Conservation (phyloP, 2,888 invertebrate genomes). For the Sminthurides aquaticus region DNA sequence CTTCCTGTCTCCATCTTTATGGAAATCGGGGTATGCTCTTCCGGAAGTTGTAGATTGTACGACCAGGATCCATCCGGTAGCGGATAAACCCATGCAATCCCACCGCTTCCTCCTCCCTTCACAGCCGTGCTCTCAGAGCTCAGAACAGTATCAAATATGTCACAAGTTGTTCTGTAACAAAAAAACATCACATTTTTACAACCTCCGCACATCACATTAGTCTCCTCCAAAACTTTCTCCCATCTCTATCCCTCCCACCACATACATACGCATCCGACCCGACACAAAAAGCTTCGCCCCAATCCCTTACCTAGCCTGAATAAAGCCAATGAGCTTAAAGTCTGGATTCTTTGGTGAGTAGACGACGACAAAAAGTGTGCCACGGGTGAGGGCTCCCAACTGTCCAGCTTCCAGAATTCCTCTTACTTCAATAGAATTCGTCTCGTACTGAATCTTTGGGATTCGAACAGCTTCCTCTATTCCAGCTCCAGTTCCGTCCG, state of each 20-base stretch:
- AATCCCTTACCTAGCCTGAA: conserved; percentile 40
- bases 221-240: too few species aligned
- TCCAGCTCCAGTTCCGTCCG: conserved; percentile 39
- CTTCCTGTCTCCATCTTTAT: conserved; percentile 43
- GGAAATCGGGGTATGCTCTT: conserved; percentile 33
- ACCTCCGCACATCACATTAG: too few species aligned
- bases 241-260: too few species aligned
- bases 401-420: conserved; percentile 70
- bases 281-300: neutral
- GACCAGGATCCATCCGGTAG: conserved; percentile 43
- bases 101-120: conserved; percentile 26
- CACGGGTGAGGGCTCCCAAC: conserved; percentile 65
- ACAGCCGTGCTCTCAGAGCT: conserved; percentile 35
- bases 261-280: neutral
- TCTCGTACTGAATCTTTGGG: conserved; percentile 43
- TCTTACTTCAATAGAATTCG: conserved; percentile 67
- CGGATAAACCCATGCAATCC: conserved; percentile 43
- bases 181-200: conserved; percentile 16
- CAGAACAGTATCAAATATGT: conserved; percentile 43
- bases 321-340: conserved; percentile 56
- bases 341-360: conserved; percentile 62
- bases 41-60: conserved; percentile 41
- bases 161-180: conserved; percentile 39
- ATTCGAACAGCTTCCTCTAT: conserved; percentile 41
- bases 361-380: conserved; percentile 63